phyloP scores from a whole-genome alignment of 2,888 invertebrate genomes.

The Norana najaformis region DNA sequence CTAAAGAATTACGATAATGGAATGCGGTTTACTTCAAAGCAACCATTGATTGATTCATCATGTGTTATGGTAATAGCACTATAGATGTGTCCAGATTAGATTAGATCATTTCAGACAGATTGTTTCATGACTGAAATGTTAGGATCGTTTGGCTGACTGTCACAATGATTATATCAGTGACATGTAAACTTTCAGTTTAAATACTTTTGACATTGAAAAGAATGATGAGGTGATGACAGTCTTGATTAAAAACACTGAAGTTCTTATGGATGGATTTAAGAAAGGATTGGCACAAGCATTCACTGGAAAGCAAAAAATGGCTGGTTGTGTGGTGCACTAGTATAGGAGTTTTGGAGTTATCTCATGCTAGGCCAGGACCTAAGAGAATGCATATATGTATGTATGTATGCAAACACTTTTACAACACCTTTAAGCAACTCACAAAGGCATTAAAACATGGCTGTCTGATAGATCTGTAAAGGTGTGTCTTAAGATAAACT shows the following conservation, averaged over 20 bases:
- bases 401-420: not conserved
- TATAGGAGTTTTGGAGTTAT: not conserved
- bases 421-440: not conserved
- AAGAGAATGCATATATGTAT: not conserved
- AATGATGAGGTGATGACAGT: not conserved
- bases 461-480: no score
- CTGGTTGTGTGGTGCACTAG: not conserved
- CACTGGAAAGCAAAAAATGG: not conserved
- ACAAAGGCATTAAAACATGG: not conserved
- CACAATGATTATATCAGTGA: not conserved
- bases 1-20: no score
- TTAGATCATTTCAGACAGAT: not conserved
- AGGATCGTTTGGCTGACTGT: no score
- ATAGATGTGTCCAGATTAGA: not conserved
- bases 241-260: not conserved
- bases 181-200: not conserved
- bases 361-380: not conserved
- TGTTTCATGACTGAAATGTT: not conserved
- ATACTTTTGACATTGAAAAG: not conserved
- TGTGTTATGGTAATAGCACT: not conserved
- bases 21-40: no score
- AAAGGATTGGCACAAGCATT: no score
- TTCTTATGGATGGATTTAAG: not conserved
- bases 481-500: not conserved
- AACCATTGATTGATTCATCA: no score